These are phyloP conservation scores for Drosophila niveifrons DNA, from an alignment of 2,888 invertebrate genomes.

Conservation along the genomic window DNA sequence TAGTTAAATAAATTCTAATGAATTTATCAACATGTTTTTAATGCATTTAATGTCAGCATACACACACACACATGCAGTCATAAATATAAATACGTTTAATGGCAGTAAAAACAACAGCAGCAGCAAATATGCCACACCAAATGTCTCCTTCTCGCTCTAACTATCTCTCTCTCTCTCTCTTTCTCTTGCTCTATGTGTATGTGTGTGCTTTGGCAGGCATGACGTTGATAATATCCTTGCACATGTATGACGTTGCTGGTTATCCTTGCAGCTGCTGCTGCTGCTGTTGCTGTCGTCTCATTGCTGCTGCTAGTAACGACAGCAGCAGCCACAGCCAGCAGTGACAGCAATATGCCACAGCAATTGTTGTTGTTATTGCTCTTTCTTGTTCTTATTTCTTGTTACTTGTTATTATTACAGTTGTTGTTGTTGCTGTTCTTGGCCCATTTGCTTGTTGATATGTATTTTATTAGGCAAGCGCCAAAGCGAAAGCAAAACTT, in stretches of 20 bases:
- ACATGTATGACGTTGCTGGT: slow-evolving; percentile 77
- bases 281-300: slow-evolving; percentile 16
- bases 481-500: slow-evolving; percentile 26
- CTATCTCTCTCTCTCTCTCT: slow-evolving; percentile 19
- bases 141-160: slow-evolving; percentile 21
- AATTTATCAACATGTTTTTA: slow-evolving; percentile 68
- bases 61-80: slow-evolving; percentile 29
- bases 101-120: slow-evolving; percentile 51
- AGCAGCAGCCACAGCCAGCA: slow-evolving; percentile 42
- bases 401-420: slow-evolving; percentile 28
- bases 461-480: slow-evolving; percentile 70
- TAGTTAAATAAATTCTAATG: slow-evolving; percentile 71
- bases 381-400: slow-evolving; percentile 26
- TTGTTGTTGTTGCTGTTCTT: slow-evolving; percentile 30
- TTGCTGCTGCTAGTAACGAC: slow-evolving; percentile 30
- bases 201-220: slow-evolving; percentile 62
- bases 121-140: slow-evolving; percentile 60
- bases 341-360: slow-evolving; percentile 65
- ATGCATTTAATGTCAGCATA: slow-evolving; percentile 62
- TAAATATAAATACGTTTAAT: slow-evolving; percentile 71
- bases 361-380: slow-evolving; percentile 48
- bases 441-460: slow-evolving; percentile 70
- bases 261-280: slow-evolving; percentile 66
- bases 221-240: slow-evolving; percentile 84
- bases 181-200: slow-evolving; percentile 4